Evolutionary conservation across 2,888 invertebrate species (phyloP), one percentile per base, ranked within the genome.

Genomic region (Ennomos erosarius): DNA sequence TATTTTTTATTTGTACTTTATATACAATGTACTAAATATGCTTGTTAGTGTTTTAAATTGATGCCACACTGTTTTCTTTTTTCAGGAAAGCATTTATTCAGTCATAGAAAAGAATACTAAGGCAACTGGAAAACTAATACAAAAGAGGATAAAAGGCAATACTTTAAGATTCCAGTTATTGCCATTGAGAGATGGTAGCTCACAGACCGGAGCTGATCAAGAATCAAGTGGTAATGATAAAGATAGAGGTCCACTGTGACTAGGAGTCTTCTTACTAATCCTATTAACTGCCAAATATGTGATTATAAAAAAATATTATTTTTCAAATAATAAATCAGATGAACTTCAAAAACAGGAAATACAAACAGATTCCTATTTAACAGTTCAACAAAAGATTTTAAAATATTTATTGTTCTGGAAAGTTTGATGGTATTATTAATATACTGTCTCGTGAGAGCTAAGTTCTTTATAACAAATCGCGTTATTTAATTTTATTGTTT

Each of bases 91-190:
- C 56, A 89, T 95, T 56, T 94, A 93, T 69, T 83, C 89, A 52
- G 72, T 88, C 10, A 90, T 95, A 64, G 95, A 95, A 74, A 82
- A 80, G 36, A 83, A 93, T 52, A 81, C 93, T 54, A 93, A 93
- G 67, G 75, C 84, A 55, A 66, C 83, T 33, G 93, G 93, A 0
- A 93, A 92, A 82, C 83, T 96, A 57, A 88, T 95, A 0, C 95
- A 96, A 69, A 95, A 95, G 76, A 90, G 94, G 45, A 79, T 75
- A 8, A 95, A 95, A 81, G 94, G 94, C 26, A 90, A 86, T 46
- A 92, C 91, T 64, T 82, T 95, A 12, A 94, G 93, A 74, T 96
- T 95, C 76, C 94, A 93, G 78, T 90, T 96, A 65, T 57, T 94
- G 9, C 95, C 96, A 1, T 50, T 79, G 13, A 81, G 77, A 61